Conservation (phyloP, 2,888 invertebrate genomes). For the Xestia c-nigrum region DNA sequence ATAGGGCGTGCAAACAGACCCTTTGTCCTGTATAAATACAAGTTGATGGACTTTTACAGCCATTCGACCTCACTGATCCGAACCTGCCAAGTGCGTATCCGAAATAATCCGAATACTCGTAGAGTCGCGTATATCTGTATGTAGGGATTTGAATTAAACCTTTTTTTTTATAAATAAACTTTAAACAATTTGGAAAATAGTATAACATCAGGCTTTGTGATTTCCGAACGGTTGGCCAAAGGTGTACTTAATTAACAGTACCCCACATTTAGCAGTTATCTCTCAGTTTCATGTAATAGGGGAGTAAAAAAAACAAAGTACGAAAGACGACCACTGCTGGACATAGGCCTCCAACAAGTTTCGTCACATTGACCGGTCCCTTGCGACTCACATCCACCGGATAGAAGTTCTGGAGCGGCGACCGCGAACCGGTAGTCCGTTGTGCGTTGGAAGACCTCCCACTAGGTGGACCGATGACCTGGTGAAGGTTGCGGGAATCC, state of each 20-base stretch:
- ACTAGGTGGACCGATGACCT: too few species aligned
- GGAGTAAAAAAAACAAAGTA: too few species aligned
- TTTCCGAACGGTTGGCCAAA: background rate
- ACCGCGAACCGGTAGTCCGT: too few species aligned
- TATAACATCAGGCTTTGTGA: background rate
- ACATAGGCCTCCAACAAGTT: too few species aligned
- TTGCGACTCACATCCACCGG: too few species aligned
- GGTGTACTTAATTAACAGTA: background rate
- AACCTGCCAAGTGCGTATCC: conserved; percentile 16
- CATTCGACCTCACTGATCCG: conserved; percentile 43
- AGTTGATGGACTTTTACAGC: conserved; percentile 59
- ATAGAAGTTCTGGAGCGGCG: too few species aligned
- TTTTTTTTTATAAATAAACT: background rate
- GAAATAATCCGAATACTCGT: conserved; percentile 1
- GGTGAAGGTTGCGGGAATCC: too few species aligned
- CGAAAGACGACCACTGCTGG: too few species aligned
- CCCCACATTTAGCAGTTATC: background rate
- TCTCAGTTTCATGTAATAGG: background rate
- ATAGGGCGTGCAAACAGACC: conserved; percentile 63
- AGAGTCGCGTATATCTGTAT: background rate
- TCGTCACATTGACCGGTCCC: too few species aligned
- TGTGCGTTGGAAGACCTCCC: too few species aligned
- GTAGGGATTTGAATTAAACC: background rate
- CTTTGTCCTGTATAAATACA: conserved; percentile 69
- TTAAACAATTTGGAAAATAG: background rate